Evolutionary conservation across 2,113 vertebrate species (phyloP), one percentile per base, ranked within the genome.

Genomic region (Erythrocercus mccallii): DNA sequence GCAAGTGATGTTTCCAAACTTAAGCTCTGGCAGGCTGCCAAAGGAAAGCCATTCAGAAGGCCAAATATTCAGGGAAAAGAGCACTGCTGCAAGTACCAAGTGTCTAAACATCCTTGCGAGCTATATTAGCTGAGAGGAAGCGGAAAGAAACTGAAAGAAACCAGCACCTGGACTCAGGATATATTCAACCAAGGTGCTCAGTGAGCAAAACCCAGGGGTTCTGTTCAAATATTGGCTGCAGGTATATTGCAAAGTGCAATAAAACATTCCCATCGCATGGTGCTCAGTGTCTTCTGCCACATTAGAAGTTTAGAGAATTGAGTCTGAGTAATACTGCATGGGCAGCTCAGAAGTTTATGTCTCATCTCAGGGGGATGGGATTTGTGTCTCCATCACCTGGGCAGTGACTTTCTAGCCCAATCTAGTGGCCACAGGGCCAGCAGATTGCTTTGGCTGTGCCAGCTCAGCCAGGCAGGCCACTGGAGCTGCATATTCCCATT

Each of bases 1-100:
- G 33, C 87, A 71, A 74, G 58, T 30, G 81, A 91, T 92, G 85
- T 88, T 93, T 96, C 87, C 79, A 94, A 95, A 95, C 70, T 58
- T 54, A 11, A 90, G 68, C 37, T 81, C 56, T 61, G 93, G 87
- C 81, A 74, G 51, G 51, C 64, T 78, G 90, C 93, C 95, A 93
- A 71, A 74, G 58, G 30, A 31, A 93, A 93, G 71, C 86, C 82
- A 95, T 83, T 93, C 81, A 92, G 56, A 83, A 90, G 72, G 86
- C 82, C 88, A 78, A 83, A 88, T 70, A 86, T 45, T 90, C 58
- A 68, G 74, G 79, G 88, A 83, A 83, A 85, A 90, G 51, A 76
- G 58, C 78, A 31, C 50, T 60, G 84, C 68, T 86, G 47, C 62
- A 73, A 85, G 74, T 7, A 70, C 30, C 31, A 37, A 35, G 24